A percentile compares a stretch with the other conserved stretches of the same genome.
Evolutionary conservation across 30 jellyfish, hydroid and myxozoan species (phyloP).

Genomic region (Aurelia sp.): DNA sequence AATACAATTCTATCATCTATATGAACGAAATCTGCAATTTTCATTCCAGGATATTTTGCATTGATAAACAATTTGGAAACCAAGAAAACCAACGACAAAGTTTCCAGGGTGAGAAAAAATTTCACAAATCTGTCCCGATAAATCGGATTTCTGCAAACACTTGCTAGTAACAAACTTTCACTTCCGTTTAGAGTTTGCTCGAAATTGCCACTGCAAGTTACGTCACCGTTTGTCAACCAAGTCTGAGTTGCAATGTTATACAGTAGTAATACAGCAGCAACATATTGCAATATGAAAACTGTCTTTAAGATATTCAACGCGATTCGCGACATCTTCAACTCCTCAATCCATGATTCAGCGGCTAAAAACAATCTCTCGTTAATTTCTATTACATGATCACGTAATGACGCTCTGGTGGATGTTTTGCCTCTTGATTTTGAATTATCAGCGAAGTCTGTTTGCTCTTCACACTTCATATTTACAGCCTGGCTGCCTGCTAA

Average conservation of each 20-base stretch:
- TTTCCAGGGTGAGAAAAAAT: constrained; percentile 17
- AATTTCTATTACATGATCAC: not conserved
- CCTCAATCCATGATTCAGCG: constrained; percentile 1
- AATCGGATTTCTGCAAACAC: constrained; percentile 40
- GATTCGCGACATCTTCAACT: constrained; percentile 23
- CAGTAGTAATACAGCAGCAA: constrained; percentile 1
- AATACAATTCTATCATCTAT: constrained; percentile 3
- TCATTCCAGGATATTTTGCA: not conserved
- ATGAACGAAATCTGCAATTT: not conserved
- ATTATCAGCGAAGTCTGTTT: not conserved
- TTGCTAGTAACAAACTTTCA: constrained; percentile 5
- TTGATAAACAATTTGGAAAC: constrained; percentile 5
- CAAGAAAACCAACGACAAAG: not conserved
- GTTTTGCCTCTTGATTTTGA: not conserved
- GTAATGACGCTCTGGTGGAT: constrained; percentile 7
- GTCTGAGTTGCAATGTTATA: constrained; percentile 9
- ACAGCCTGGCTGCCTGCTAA: not conserved
- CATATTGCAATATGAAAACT: constrained; percentile 34
- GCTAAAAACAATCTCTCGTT: constrained; percentile 9
- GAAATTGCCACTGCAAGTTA: not conserved
- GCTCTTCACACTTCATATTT: constrained; percentile 50
- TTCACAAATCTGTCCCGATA: constrained; percentile 33
- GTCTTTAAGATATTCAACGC: not conserved
- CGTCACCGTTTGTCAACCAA: constrained; percentile 21
- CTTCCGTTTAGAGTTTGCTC: constrained; percentile 9